Conservation (phyloP, 2,113 vertebrate genomes). For the Ochotona princeps region DNA sequence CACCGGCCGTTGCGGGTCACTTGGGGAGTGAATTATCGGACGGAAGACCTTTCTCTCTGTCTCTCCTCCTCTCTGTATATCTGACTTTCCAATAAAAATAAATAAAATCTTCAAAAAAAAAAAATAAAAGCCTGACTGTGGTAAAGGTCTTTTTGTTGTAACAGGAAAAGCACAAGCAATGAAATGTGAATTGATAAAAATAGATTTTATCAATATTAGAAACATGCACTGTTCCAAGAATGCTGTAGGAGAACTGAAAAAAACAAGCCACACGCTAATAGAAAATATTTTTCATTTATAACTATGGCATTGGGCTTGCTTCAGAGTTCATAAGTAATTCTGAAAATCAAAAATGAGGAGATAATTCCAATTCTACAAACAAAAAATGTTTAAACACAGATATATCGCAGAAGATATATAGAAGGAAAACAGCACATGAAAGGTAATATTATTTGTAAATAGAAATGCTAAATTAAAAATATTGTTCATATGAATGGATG, state of each 20-base stretch:
- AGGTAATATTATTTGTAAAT: neutral
- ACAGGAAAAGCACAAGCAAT: neutral
- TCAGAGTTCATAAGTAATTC: constrained; percentile 8
- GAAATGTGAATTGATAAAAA: neutral
- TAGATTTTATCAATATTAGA: neutral
- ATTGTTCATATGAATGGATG: neutral
- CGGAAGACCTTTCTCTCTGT: no score
- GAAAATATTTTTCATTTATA: neutral
- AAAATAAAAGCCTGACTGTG: neutral
- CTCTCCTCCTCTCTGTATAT: no score
- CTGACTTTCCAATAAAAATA: no score
- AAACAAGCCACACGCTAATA: neutral
- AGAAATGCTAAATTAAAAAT: constrained; percentile 26
- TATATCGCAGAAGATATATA: neutral
- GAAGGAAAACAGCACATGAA: neutral
- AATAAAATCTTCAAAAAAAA: no score
- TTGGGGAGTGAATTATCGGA: no score
- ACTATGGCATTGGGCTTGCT: neutral
- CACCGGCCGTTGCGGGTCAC: no score
- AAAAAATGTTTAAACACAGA: neutral
- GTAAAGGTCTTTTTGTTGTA: neutral
- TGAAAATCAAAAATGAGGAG: constrained; percentile 8
- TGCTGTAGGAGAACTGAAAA: neutral
- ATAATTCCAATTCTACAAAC: neutral
- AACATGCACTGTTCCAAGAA: neutral